These are phyloP conservation scores for Trachelus troglodyta DNA, from an alignment of 2,888 invertebrate species.

Conservation along the genomic window DNA sequence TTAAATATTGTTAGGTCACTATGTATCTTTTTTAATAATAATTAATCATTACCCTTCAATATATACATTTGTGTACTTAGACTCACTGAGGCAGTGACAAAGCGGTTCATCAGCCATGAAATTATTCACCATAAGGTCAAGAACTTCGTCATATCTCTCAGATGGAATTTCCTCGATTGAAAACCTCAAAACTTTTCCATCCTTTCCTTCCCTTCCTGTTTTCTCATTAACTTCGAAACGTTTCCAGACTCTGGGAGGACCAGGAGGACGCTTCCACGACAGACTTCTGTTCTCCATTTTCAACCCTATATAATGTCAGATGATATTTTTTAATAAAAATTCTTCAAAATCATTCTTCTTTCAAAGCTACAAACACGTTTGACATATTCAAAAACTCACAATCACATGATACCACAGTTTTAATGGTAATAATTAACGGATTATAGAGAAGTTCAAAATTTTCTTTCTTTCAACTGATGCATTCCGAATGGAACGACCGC, in stretches of 20 bases:
- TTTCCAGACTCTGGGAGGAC: constrained; percentile 52
- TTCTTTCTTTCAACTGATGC: background rate
- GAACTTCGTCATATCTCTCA: constrained; percentile 48
- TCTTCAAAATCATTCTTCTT: no score
- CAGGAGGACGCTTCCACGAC: constrained; percentile 35
- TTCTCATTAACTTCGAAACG: constrained; percentile 37
- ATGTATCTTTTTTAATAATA: no score
- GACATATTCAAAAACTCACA: background rate
- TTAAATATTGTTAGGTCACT: no score
- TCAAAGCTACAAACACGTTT: background rate
- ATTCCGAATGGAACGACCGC: background rate
- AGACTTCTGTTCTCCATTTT: background rate
- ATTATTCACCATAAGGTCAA: constrained; percentile 43
- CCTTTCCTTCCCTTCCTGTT: constrained; percentile 13
- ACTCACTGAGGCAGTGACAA: constrained; percentile 44
- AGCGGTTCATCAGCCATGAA: constrained; percentile 49
- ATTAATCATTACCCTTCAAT: no score
- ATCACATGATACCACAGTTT: background rate
- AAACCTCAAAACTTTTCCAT: constrained; percentile 43
- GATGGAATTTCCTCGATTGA: constrained; percentile 55
- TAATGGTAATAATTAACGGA: background rate
- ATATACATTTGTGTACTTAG: background rate
- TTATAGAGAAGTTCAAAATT: background rate
- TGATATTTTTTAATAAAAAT: no score
- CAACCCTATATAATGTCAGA: background rate